Conservation (phyloP, 2,888 invertebrate genomes). For the Dusona sp. region DNA sequence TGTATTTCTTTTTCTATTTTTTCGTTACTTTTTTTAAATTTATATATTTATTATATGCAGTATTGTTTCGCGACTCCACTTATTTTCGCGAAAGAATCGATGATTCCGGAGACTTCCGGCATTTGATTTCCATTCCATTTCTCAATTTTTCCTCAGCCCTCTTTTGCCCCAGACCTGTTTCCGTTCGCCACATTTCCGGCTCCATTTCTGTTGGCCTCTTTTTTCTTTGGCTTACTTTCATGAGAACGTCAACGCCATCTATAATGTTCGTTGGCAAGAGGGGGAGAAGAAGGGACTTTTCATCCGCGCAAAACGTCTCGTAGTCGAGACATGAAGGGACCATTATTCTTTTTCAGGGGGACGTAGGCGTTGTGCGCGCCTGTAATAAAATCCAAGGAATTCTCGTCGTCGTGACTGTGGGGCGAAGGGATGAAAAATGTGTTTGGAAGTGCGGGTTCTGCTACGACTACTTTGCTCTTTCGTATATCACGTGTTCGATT, state of each 20-base stretch:
- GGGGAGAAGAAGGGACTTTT: slow-evolving; percentile 69
- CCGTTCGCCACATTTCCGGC: slow-evolving; percentile 20
- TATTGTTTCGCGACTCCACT: slow-evolving; percentile 1
- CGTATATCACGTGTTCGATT: slow-evolving; percentile 20
- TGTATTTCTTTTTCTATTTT: neutral
- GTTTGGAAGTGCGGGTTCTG: slow-evolving; percentile 35
- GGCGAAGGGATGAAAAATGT: slow-evolving; percentile 37
- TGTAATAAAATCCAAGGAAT: slow-evolving; percentile 78
- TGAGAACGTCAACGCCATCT: slow-evolving; percentile 34
- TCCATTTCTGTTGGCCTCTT: slow-evolving; percentile 12
- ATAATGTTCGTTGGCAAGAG: slow-evolving; percentile 62
- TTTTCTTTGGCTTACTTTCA: slow-evolving; percentile 40
- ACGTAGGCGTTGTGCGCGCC: slow-evolving; percentile 77
- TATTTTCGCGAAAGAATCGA: slow-evolving; percentile 49
- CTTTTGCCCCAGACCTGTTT: slow-evolving; percentile 1
- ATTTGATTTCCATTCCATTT: slow-evolving; percentile 10
- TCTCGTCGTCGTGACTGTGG: slow-evolving; percentile 52
- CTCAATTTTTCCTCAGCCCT: slow-evolving; percentile 7
- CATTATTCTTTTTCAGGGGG: slow-evolving; percentile 79
- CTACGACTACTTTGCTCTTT: slow-evolving; percentile 20
- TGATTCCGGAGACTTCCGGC: slow-evolving; percentile 41
- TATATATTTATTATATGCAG: neutral
- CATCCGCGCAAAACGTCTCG: slow-evolving; percentile 74
- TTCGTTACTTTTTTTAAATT: neutral
- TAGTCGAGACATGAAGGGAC: slow-evolving; percentile 77